These are phyloP conservation scores for Strigamia maritima DNA, from an alignment of 2,888 invertebrate genomes.

Conservation along the genomic window DNA sequence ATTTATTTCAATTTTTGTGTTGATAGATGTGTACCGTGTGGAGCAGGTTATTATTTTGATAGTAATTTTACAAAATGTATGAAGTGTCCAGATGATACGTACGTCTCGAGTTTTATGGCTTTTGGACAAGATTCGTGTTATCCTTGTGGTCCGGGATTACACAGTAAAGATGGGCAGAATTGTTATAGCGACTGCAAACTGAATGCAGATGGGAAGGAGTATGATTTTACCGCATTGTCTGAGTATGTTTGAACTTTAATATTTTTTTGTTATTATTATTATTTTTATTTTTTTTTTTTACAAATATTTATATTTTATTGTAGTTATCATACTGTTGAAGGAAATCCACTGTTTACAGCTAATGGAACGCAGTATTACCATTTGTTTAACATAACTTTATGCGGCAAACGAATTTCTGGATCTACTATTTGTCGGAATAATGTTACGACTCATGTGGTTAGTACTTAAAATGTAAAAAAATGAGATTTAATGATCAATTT, in stretches of 20 bases:
- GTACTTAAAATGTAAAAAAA: neutral
- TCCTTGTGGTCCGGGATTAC: conserved; percentile 56
- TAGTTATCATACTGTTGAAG: conserved; percentile 52
- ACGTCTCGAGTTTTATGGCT: conserved; percentile 50
- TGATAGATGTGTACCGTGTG: conserved; percentile 58
- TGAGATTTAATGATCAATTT: neutral
- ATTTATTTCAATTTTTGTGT: conserved; percentile 36
- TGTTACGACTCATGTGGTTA: conserved; percentile 47
- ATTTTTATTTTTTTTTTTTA: conserved; percentile 15
- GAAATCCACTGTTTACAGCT: conserved; percentile 53
- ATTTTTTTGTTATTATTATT: too few species aligned
- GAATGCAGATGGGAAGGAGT: conserved; percentile 47
- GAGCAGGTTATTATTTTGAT: conserved; percentile 56
- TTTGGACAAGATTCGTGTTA: conserved; percentile 54
- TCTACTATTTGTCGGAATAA: conserved; percentile 54
- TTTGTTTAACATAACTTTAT: conserved; percentile 57
- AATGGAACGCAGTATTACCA: conserved; percentile 59
- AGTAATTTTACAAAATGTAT: conserved; percentile 52
- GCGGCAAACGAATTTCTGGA: conserved; percentile 51
- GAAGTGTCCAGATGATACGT: conserved; percentile 53
- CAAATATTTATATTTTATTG: conserved; percentile 24
- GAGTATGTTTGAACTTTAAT: conserved; percentile 49
- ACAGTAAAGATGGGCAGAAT: conserved; percentile 50
- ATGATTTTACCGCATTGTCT: conserved; percentile 51
- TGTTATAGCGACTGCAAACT: conserved; percentile 56